phyloP scores from a whole-genome alignment of 1,140 invertebrate genomes.

The Subanguina moxae region DNA sequence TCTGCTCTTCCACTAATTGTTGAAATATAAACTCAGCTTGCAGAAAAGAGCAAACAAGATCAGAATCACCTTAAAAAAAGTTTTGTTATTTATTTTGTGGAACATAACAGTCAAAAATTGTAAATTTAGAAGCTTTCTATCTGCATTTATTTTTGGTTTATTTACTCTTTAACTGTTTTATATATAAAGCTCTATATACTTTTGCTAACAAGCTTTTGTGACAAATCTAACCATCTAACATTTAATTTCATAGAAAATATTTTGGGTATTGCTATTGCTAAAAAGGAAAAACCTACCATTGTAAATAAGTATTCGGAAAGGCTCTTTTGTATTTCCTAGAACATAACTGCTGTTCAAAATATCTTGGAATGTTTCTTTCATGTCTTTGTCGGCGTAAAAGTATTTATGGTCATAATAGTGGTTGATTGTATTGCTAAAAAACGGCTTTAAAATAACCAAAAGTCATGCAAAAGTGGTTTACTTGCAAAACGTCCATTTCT shows the following conservation, averaged over 20 bases:
- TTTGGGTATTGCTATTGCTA: too few species aligned
- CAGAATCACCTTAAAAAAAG: background rate
- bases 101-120: too few species aligned
- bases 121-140: too few species aligned
- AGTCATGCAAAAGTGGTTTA: background rate
- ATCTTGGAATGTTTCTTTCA: background rate
- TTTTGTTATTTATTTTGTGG: too few species aligned
- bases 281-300: background rate
- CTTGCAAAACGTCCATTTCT: conserved; percentile 4
- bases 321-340: background rate
- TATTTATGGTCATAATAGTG: background rate
- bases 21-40: background rate
- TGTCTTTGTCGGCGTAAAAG: background rate
- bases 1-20: background rate
- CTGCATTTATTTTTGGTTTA: too few species aligned
- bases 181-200: too few species aligned
- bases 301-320: background rate
- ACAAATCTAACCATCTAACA: too few species aligned
- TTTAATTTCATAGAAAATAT: too few species aligned
- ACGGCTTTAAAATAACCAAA: background rate
- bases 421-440: background rate
- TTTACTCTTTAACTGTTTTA: too few species aligned
- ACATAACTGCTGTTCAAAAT: background rate
- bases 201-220: too few species aligned
- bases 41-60: background rate